phyloP scores from a whole-genome alignment of 2,797 vertebrate species.

The Ctenopoma multispine region DNA sequence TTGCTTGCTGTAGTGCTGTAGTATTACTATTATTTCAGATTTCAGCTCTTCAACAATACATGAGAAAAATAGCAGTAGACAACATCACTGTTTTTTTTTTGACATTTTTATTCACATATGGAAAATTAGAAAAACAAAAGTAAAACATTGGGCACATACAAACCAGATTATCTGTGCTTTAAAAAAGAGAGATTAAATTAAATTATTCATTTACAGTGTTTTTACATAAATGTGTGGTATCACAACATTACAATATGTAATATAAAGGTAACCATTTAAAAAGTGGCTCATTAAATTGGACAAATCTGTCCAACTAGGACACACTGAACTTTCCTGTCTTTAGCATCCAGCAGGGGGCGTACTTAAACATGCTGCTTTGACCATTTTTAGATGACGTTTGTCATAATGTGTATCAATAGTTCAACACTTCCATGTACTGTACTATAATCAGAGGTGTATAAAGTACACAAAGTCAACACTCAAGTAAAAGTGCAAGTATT shows the following conservation, averaged over 20 bases:
- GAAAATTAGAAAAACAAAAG: too few species aligned
- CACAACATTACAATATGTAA: too few species aligned
- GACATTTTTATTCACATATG: too few species aligned
- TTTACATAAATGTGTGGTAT: too few species aligned
- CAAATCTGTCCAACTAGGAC: not conserved
- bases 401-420: not conserved
- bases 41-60: not conserved
- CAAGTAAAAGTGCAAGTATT: too few species aligned
- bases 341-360: constrained; percentile 71
- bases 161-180: not conserved
- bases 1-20: not conserved
- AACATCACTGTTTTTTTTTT: not conserved
- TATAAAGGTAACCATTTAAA: too few species aligned
- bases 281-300: not conserved
- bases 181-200: not conserved
- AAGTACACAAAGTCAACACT: too few species aligned
- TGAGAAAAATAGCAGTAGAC: not conserved
- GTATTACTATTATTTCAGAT: not conserved
- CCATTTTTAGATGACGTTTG: not conserved
- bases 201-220: too few species aligned
- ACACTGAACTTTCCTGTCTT: not conserved
- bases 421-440: not conserved
- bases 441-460: too few species aligned
- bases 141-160: too few species aligned
- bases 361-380: constrained; percentile 45